Evolutionary conservation across 37 sponge, comb jelly and placozoan genomes (phyloP).

Genomic region (Halichondria panicea): DNA sequence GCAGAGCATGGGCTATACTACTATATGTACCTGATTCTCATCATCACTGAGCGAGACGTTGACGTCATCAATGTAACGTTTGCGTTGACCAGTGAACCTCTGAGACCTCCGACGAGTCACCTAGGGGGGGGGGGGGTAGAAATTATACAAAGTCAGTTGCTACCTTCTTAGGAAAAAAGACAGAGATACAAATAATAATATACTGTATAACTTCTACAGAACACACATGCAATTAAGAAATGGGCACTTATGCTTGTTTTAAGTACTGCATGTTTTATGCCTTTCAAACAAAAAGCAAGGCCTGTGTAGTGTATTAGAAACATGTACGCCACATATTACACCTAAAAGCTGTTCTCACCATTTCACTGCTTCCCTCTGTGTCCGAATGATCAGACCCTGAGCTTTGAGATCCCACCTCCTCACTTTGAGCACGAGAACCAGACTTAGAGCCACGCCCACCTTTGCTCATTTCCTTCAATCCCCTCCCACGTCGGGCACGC

Average conservation of each 20-base stretch:
- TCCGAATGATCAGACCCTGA: slow-evolving; percentile 23
- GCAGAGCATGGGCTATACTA: too few species aligned
- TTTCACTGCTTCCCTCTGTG: neutral
- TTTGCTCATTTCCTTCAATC: neutral
- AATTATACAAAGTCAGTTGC: neutral
- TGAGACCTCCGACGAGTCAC: slow-evolving; percentile 67
- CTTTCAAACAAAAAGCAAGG: too few species aligned
- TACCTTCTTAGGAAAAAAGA: neutral
- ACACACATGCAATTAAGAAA: neutral
- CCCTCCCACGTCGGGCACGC: neutral
- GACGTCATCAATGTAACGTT: slow-evolving; percentile 87
- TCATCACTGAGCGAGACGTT: slow-evolving; percentile 89
- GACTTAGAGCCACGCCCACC: slow-evolving; percentile 11
- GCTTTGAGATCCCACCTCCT: slow-evolving; percentile 17
- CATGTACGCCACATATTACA: too few species aligned
- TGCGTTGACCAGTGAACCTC: slow-evolving; percentile 74
- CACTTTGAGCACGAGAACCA: slow-evolving; percentile 28
- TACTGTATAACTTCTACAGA: neutral
- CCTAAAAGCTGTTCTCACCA: too few species aligned
- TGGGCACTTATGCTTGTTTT: neutral
- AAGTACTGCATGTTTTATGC: too few species aligned
- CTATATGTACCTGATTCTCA: slow-evolving; percentile 50
- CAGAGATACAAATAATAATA: neutral
- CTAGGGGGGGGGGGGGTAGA: neutral
- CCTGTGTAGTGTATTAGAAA: too few species aligned